phyloP scores from a whole-genome alignment of 2,888 invertebrate species.

The Caenorhabditis auriculariae region DNA sequence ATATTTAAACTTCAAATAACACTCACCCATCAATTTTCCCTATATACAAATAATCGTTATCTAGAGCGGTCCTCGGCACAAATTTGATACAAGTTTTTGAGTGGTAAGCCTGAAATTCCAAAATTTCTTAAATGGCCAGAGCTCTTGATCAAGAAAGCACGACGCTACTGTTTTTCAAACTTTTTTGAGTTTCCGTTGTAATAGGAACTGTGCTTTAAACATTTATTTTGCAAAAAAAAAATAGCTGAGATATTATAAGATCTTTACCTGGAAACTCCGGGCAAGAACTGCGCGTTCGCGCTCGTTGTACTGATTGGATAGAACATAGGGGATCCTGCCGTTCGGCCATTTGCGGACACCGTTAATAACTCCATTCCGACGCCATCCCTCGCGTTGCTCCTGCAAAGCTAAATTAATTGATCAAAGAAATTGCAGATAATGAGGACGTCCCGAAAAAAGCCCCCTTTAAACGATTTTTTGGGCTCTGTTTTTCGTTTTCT shows the following conservation, averaged over 20 bases:
- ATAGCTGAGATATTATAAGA: too few relatives aligned
- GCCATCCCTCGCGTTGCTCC: constrained; percentile 32
- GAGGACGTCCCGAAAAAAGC: neutral
- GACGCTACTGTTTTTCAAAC: too few relatives aligned
- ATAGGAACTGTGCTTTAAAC: too few relatives aligned
- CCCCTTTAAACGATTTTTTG: neutral
- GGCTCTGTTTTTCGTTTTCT: neutral
- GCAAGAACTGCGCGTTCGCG: constrained; percentile 62
- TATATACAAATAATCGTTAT: constrained; percentile 62
- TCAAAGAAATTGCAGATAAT: neutral
- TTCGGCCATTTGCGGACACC: constrained; percentile 62
- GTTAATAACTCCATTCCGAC: constrained; percentile 57
- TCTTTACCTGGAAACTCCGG: constrained; percentile 50
- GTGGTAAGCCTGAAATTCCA: constrained; percentile 53
- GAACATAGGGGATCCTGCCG: constrained; percentile 63
- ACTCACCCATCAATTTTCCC: constrained; percentile 63
- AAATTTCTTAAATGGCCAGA: too few relatives aligned
- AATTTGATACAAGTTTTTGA: constrained; percentile 61
- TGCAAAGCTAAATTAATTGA: constrained; percentile 10
- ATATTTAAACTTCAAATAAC: neutral
- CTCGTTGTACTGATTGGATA: constrained; percentile 59
- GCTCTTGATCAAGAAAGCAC: too few relatives aligned
- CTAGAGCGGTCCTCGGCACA: constrained; percentile 49
- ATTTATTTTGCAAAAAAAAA: neutral
- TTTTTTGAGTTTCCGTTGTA: too few relatives aligned